Evolutionary conservation across 1,140 invertebrate genomes (phyloP).

Genomic region (Bombus superbus): DNA sequence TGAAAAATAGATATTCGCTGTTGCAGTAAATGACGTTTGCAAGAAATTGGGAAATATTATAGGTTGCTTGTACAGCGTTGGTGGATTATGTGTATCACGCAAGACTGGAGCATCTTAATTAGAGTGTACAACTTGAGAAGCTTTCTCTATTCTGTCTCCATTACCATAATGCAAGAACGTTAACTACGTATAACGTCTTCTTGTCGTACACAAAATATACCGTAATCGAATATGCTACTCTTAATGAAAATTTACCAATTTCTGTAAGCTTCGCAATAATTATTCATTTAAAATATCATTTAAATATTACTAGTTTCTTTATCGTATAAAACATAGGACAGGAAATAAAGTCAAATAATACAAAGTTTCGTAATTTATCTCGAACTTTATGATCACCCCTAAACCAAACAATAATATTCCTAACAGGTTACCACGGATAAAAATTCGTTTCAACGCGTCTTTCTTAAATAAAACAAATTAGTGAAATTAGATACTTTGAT

Average conservation of each 20-base stretch:
- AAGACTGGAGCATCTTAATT: not conserved
- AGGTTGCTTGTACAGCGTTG: not conserved
- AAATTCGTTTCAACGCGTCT: no score
- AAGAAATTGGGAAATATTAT: not conserved
- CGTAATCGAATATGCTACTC: not conserved
- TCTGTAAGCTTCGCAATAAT: not conserved
- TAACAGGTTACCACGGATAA: no score
- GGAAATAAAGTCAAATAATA: no score
- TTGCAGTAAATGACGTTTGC: not conserved
- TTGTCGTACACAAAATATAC: not conserved
- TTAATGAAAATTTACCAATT: not conserved
- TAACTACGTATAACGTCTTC: not conserved
- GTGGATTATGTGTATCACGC: not conserved
- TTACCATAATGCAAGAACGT: slow-evolving; percentile 18
- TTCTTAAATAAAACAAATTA: no score
- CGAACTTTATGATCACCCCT: no score
- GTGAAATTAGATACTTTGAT: no score
- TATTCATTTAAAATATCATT: no score
- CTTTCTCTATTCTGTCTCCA: slow-evolving; percentile 17
- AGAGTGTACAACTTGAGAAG: slow-evolving; percentile 1
- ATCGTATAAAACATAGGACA: no score
- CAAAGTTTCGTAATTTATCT: no score
- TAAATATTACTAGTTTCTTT: no score
- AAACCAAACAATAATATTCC: no score
- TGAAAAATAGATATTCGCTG: not conserved